Base-by-base conservation (phyloP, 2,113 vertebrate species). In the Nyctibius bracteatus region DNA sequence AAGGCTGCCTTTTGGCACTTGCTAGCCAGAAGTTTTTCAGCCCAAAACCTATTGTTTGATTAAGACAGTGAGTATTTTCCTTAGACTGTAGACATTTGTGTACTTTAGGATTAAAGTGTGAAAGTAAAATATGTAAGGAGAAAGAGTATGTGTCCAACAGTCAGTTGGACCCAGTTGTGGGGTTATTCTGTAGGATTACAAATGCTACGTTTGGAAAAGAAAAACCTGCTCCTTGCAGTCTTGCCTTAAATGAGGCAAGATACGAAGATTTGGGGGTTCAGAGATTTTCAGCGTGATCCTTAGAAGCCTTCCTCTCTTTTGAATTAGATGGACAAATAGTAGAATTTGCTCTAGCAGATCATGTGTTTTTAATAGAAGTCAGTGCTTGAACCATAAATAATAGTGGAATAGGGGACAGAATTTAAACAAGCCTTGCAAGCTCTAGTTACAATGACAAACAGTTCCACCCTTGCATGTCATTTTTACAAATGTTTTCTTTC, bases 401-500 rank as follows among this genome's bases (percentile, higher is more conserved):
- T 92, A 81, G 89, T 54, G 67, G 86, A 92, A 49, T 46, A 87
- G 70, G 70, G 81, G 86, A 86, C 91, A 96, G 95, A 94, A 91
- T 87, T 96, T 95, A 96, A 96, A 95, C 96, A 96, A 95, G 78
- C 77, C 58, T 94, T 95, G 81, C 88, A 96, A 91, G 91, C 82
- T 94, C 83, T 91, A 91, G 83, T 91, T 96, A 95, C 96, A 96
- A 87, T 82, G 96, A 92, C 92, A 96, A 97, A 96, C 94, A 41
- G 18, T 88, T 92, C 90, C 94, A 92, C 94, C 94, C 96, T 94
- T 92, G 95, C 85, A 41, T 97, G 92, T 97, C 92, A 94, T 96
- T 97, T 97, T 96, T 92, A 97, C 97, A 96, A 87, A 88, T 95
- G 91, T 77, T 96, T 96, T 94, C 88, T 88, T 94, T 94, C 94